A percentile compares a stretch with the other conserved stretches of the same genome.
Conservation (phyloP, 2,113 vertebrate genomes). For the Crotalus horridus region DNA sequence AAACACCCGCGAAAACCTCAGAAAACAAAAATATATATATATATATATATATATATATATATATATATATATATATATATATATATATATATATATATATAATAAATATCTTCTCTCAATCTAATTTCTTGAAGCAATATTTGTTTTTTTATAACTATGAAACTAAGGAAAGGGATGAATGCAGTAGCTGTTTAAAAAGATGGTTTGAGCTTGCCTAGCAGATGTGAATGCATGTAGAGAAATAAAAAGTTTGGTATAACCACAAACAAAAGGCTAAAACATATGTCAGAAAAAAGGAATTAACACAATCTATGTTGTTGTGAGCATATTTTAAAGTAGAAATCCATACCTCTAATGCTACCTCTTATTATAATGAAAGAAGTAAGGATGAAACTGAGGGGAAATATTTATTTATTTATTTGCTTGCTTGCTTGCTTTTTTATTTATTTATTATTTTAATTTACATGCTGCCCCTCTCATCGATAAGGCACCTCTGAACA, state of each 20-base stretch:
- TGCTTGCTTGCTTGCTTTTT: too few species aligned
- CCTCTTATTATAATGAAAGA: neutral
- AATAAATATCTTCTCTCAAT: neutral
- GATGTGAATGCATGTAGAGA: neutral
- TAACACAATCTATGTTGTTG: neutral
- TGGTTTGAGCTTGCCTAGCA: neutral
- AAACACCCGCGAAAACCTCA: too few species aligned
- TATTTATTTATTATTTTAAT: neutral
- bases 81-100: neutral
- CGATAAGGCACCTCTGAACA: neutral
- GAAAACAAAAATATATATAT: too few species aligned
- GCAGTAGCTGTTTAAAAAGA: neutral
- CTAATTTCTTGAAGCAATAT: neutral
- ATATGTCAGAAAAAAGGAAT: neutral
- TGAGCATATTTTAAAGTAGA: neutral
- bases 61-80: too few species aligned
- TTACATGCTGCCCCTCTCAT: neutral
- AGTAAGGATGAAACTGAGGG: neutral
- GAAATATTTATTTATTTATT: neutral
- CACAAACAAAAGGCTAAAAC: neutral
- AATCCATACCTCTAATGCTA: neutral
- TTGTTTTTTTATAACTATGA: neutral
- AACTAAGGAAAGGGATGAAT: neutral
- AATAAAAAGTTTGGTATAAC: neutral
- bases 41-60: too few species aligned